These are phyloP conservation scores for Oncopeltus fasciatus DNA, from an alignment of 1,140 invertebrate genomes.

Conservation along the genomic window DNA sequence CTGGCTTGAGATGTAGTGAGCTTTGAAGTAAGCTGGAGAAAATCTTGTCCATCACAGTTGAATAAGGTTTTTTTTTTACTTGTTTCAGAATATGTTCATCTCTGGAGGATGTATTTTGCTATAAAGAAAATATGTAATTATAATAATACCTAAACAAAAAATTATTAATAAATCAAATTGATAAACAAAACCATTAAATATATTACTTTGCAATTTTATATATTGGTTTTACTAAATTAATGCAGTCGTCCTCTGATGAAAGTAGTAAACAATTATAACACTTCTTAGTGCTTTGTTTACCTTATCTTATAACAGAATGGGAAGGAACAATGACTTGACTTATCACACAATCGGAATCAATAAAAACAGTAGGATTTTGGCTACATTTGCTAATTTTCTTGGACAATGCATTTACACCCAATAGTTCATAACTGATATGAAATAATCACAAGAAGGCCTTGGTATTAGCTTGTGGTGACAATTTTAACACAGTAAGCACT, in stretches of 20 bases:
- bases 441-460: too few species aligned
- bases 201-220: neutral
- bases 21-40: conserved; percentile 39
- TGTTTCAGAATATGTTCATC: conserved; percentile 76
- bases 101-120: conserved; percentile 74
- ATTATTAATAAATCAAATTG: conserved; percentile 11
- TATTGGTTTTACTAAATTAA: neutral
- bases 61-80: conserved; percentile 52
- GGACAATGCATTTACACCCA: conserved; percentile 40
- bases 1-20: conserved; percentile 59
- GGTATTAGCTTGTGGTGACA: too few species aligned
- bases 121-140: conserved; percentile 28
- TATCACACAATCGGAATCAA: conserved; percentile 64
- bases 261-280: too few species aligned
- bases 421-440: conserved; percentile 61
- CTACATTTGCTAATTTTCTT: conserved; percentile 34
- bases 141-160: neutral
- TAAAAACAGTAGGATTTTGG: conserved; percentile 56
- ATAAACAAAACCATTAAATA: neutral
- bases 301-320: conserved; percentile 60
- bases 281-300: neutral
- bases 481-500: too few species aligned
- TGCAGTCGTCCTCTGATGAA: neutral
- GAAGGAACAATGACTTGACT: conserved; percentile 78
- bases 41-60: conserved; percentile 36